Conservation (phyloP, 2,113 vertebrate species). For the Procavia capensis region DNA sequence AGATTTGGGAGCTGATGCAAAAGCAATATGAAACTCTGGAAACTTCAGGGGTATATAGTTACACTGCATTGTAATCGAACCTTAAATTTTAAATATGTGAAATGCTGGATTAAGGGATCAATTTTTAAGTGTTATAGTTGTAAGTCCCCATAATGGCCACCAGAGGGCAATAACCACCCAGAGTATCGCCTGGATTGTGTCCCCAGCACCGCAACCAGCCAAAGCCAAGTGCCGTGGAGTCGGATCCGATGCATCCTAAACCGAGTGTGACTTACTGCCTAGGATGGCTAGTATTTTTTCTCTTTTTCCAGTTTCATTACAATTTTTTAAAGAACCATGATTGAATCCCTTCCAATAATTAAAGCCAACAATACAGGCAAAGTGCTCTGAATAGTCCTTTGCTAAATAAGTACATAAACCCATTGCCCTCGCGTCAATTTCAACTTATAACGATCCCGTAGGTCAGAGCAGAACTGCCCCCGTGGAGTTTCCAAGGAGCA, state of each 20-base stretch:
- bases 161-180: constrained; percentile 41
- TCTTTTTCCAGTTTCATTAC: neutral
- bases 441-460: too few relatives aligned
- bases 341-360: neutral
- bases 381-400: neutral
- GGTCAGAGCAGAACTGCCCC: too few relatives aligned
- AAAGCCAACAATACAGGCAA: neutral
- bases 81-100: neutral
- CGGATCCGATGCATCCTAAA: too few relatives aligned
- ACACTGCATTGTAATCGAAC: neutral
- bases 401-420: neutral
- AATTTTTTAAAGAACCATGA: neutral
- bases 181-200: fast-evolving
- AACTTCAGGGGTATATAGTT: neutral
- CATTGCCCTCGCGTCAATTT: too few relatives aligned
- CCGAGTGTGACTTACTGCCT: neutral
- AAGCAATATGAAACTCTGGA: neutral
- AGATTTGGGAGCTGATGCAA: neutral
- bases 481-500: too few relatives aligned
- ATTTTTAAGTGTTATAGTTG: neutral
- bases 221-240: too few relatives aligned
- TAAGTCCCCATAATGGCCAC: constrained; percentile 26
- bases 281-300: neutral
- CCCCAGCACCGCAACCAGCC: fast-evolving
- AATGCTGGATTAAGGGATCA: neutral